These are phyloP conservation scores for Cryptocephalus primarius DNA, from an alignment of 2,888 invertebrate genomes.

Conservation along the genomic window DNA sequence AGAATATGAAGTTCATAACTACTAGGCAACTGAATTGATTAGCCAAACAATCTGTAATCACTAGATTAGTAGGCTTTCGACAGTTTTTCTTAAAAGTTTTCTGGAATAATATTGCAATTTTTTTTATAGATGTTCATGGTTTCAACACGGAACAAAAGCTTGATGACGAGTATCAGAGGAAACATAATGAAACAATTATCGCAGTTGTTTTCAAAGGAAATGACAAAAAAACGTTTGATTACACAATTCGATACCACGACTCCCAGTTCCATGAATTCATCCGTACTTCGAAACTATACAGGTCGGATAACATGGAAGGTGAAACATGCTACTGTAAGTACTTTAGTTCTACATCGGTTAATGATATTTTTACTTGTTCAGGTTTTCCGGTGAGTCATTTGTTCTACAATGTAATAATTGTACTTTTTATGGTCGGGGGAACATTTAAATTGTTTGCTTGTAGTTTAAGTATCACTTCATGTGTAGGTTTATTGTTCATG, in stretches of 20 bases:
- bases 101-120: background rate
- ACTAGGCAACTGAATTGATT: too few relatives aligned
- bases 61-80: too few relatives aligned
- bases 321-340: background rate
- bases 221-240: conserved; percentile 21
- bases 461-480: too few relatives aligned
- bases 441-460: too few relatives aligned
- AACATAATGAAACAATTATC: conserved; percentile 18
- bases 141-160: conserved; percentile 22
- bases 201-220: conserved; percentile 24
- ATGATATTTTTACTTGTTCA: too few relatives aligned
- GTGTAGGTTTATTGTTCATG: background rate
- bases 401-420: too few relatives aligned
- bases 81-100: too few relatives aligned
- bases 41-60: too few relatives aligned
- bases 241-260: conserved; percentile 26
- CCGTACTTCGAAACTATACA: conserved; percentile 15
- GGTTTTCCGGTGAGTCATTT: too few relatives aligned
- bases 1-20: too few relatives aligned
- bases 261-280: background rate
- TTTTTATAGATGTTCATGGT: conserved; percentile 21
- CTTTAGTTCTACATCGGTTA: background rate
- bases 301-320: too few relatives aligned
- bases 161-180: conserved; percentile 17
- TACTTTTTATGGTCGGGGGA: too few relatives aligned